Evolutionary conservation across 2,113 vertebrate genomes (phyloP), one percentile per base, ranked within the genome.

Genomic region (Oenanthe melanoleuca): DNA sequence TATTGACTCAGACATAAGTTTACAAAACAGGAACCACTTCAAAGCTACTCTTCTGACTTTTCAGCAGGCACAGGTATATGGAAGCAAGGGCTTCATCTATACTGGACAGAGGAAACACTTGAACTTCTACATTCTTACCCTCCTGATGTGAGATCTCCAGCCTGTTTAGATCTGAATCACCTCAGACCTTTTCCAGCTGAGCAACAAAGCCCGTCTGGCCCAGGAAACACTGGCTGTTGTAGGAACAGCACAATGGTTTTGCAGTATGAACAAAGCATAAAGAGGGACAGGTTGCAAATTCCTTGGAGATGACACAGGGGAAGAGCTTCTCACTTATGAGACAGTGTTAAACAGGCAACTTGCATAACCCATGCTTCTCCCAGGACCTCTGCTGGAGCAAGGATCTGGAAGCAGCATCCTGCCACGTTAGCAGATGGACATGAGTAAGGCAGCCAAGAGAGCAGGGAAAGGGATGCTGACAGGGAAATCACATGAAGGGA

Each of bases 321-420:
- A 91, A 85, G 66, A 91, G 8, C 12, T 82, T 89, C 79, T 49
- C 45, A 38, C 53, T 49, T 57, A 26, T 2, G 38, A 79, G 69
- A n/a, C 42, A n/a, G 16, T 26, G 55, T 94, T 80, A 78, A 91
- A 93, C 71, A 63, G 15, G 67, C 37, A 85, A 29, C 60, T 37
- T 55, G 74, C n/a, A n/a, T 63, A 81, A 88, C 66, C 88, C 37
- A 11, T 15, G 14, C 47, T 91, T 94, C 82, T 69, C 78, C 53
- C 74, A 61, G 64, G 75, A 95, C 40, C 71, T 80, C 84, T 84
- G 77, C 56, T 59, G 88, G 52, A 89, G 21, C n/a, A 83, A 77
- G 42, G 40, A 26, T 69, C 80, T 92, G 75, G 60, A 94, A 93
- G 65, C 77, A 96, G 80, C 85, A 81, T 93, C 89, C 72, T 95